Evolutionary conservation across 2,797 vertebrate genomes (phyloP), one percentile per base, ranked within the genome.

Genomic region (Galaxias olidus): DNA sequence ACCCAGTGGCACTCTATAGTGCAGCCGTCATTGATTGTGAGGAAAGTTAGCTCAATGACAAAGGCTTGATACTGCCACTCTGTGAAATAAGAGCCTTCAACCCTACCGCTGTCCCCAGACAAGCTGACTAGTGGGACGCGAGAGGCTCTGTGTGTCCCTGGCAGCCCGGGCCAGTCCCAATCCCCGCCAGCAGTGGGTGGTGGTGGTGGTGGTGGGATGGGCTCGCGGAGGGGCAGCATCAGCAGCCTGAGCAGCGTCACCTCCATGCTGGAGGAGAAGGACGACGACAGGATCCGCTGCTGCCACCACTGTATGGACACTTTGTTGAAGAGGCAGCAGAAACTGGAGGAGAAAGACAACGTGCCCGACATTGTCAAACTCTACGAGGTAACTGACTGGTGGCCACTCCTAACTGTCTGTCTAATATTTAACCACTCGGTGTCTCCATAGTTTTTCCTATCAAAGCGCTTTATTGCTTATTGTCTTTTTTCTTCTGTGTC

Each of bases 221-320:
- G 94, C 52, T 95, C 95, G 10, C 93, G 96, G 20, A 91, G 98
- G 4, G 94, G 95, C 80, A 98, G 97, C 89, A 91, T 97, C 66
- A 98, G 92, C 88, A 98, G 96, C 71, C 68, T 98, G 55, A 97
- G 93, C 87, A 98, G 96, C 0, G 92, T 96, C 1, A 97, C 94
- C 72, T 99, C 97, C 0, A 94, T 97, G 63, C 73, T 99, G 84
- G 98, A 99, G 40, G 98, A 99, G 69, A 97, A 95, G 73, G 98
- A 98, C 0, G 96, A 99, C 1, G 97, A 98, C 67, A 92, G 92
- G 63, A 96, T 99, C 72, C 96, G 97, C 73, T 98, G 96, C 74
- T 99, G 98, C 60, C 85, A 52, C 55, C 98, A 99, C 86, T 99
- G 98, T 81, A 96, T 95, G 92, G 95, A 95, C 68, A 94, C 93